Base-by-base conservation (phyloP, 2,113 vertebrate genomes). In the Myotis davidii region DNA sequence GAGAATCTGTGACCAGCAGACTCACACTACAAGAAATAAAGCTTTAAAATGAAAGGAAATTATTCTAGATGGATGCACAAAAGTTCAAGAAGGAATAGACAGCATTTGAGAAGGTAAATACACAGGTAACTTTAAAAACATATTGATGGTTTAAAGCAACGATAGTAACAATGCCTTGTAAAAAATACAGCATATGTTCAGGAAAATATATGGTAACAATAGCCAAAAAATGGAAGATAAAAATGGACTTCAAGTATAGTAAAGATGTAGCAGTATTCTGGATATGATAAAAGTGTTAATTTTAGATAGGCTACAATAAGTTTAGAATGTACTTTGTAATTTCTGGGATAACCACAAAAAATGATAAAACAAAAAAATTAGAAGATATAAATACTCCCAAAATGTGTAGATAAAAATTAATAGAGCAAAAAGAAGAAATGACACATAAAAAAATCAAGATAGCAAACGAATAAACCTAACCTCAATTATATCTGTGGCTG, bases 351-450 rank as follows among this genome's bases (percentile, higher is more conserved):
- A 84, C 17, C 78, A 78, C 61, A 76, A 69, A 67, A 79, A 48
- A 23, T 48, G 13, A 67, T 12, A 39, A 2, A 48, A 59, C 2
- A 79, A 64, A 74, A 73, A 69, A 74, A 52, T 56, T 23, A 73
- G 20, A 91, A 23, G 21, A 34, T 32, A n/a, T 18, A 85, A 76
- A 85, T 29, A 39, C 6, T 16, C 6, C 27, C 0, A 39, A 56
- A 61, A 82, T 32, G 6, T 18, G 10, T 13, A 37, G 76, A 73
- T 14, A 77, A 27, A 76, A 23, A 48, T 11, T 25, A 48, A 54
- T 9, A 64, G 69, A 85, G 56, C 72, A 89, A 91, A 93, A 21
- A 70, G 27, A 12, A 83, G 89, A 85, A 89, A 70, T 29, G 67
- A 39, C 45, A 45, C 11, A 52, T 9, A 54, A n/a, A 88, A 85